phyloP scores from a whole-genome alignment of 2,797 vertebrate genomes.

The Sarcophilus harrisii region DNA sequence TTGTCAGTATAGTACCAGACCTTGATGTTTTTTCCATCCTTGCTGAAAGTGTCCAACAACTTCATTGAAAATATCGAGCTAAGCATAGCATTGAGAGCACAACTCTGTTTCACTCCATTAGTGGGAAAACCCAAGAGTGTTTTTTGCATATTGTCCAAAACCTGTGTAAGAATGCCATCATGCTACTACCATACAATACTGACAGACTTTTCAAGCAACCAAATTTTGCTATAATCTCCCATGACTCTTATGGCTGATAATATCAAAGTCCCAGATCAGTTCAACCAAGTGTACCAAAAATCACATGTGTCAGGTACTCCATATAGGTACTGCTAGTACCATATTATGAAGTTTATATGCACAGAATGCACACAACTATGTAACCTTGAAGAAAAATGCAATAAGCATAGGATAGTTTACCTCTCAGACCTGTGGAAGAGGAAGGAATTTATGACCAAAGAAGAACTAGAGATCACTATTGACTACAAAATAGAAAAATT shows the following conservation, averaged over 20 bases:
- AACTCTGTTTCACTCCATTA: neutral
- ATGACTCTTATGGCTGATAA: neutral
- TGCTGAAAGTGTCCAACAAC: neutral
- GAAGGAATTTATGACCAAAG: too few relatives aligned
- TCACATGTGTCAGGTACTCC: neutral
- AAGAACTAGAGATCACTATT: too few relatives aligned
- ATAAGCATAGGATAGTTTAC: too few relatives aligned
- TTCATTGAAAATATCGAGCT: neutral
- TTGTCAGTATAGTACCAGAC: neutral
- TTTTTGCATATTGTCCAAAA: too few relatives aligned
- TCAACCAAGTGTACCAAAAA: neutral
- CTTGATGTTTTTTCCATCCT: neutral
- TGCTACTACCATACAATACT: neutral
- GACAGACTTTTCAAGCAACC: neutral
- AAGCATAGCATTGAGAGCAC: neutral
- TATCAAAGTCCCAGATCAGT: neutral
- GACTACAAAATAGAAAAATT: too few relatives aligned
- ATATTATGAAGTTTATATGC: neutral
- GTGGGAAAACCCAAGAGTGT: neutral
- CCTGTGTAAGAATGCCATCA: neutral
- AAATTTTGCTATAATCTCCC: neutral
- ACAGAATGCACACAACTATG: neutral
- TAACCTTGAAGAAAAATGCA: neutral
- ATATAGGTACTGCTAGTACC: neutral
- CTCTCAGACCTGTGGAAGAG: too few relatives aligned